A percentile compares a stretch with the other conserved stretches of the same genome.
phyloP scores from a whole-genome alignment of 2,888 invertebrate species.

The Andrena camellia region DNA sequence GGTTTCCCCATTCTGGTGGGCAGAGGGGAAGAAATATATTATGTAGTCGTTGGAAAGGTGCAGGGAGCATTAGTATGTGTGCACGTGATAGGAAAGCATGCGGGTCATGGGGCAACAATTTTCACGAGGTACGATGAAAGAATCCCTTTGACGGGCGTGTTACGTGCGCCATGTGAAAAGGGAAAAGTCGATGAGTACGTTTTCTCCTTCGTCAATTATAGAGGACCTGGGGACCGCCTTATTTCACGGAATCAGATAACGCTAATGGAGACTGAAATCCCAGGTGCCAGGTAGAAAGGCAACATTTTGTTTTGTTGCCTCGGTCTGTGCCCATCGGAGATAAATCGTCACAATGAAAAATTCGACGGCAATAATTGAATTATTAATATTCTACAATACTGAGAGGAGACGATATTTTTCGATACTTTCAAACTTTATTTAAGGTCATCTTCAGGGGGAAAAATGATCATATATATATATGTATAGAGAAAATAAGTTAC shows the following conservation, averaged over 20 bases:
- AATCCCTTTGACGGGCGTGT: constrained; percentile 30
- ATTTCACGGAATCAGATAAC: constrained; percentile 36
- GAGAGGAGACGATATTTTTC: neutral
- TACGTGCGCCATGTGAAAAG: constrained; percentile 7
- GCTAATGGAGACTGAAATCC: constrained; percentile 34
- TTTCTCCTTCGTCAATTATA: constrained; percentile 14
- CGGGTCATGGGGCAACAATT: constrained; percentile 25
- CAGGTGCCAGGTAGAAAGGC: neutral
- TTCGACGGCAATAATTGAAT: neutral
- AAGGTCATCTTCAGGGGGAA: neutral
- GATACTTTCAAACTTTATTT: neutral
- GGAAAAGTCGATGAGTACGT: constrained; percentile 3
- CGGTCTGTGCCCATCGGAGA: neutral
- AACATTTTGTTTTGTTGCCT: neutral
- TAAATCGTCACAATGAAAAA: neutral
- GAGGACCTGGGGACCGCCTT: neutral
- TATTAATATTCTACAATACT: neutral
- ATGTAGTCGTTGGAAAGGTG: neutral
- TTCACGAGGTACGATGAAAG: constrained; percentile 16
- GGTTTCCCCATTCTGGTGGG: neutral
- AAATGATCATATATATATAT: too few relatives aligned
- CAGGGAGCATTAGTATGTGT: too few relatives aligned
- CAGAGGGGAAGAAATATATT: constrained; percentile 18
- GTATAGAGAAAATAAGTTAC: too few relatives aligned
- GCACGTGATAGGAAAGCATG: constrained; percentile 4